Base-by-base conservation (phyloP, 2,888 invertebrate species). In the Ophion ellenae region DNA sequence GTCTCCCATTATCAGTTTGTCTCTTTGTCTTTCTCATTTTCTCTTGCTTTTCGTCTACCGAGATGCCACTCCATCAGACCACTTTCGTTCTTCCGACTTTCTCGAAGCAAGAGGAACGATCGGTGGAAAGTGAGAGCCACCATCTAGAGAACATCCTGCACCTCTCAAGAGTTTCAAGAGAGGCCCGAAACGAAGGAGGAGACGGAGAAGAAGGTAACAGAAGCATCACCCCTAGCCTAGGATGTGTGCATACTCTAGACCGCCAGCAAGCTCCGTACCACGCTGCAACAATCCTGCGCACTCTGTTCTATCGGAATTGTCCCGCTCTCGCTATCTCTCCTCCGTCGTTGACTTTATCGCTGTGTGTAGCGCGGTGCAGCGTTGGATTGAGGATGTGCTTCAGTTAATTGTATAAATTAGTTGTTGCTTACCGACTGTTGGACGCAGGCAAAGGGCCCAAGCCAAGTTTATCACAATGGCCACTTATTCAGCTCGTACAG, bases 391-490 rank as follows among this genome's bases (percentile, higher is more conserved):
- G 81, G 64, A 81, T 81, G 85, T 77, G 81, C 86, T 86, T 78
- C 76, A 78, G 83, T 81, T 86, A 83, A 86, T 86, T 86, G 86
- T 81, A 86, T 83, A 86, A 83, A 86, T 86, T 86, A 83, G 81
- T 81, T 83, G 86, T 83, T 81, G 86, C 86, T 81, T 83, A 78
- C 81, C 74, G 74, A 59, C 77, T 81, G 75, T 74, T 69, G 67
- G 75, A 47, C 69, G 66, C 32, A 24, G 61, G 20, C 45, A 75
- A 75, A 75, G 66, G 75, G 67, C 74, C 59, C 61, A 32, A 20
- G 61, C 80, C 45, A 53, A 47, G 36, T 80, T 57, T 70, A 69
- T 78, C 69, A 69, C 45, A 11, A 45, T 61, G 40, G 57, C 20
- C 59, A 70, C 61, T 79, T 45, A 47, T 61, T 71, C 24, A 47